Conservation (phyloP, 1,140 invertebrate species). For the Lepidurus arcticus region DNA sequence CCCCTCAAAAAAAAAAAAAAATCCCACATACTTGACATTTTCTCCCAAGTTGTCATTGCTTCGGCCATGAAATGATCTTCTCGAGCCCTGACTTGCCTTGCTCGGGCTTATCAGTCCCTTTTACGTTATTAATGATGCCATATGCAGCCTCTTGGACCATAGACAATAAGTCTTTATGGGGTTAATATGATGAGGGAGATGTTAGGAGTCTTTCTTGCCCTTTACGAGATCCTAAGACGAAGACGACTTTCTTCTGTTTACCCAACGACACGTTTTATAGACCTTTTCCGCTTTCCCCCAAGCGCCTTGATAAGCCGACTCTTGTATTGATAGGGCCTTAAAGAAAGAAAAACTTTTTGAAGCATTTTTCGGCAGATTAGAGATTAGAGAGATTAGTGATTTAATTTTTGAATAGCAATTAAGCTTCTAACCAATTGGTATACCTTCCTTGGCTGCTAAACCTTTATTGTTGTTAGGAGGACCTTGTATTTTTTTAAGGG, state of each 20-base stretch:
- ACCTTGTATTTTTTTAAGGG: not conserved
- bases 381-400: too few species aligned
- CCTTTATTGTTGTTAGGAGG: not conserved
- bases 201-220: not conserved
- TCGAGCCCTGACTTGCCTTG: not conserved
- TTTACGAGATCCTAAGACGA: not conserved
- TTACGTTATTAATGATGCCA: conserved; percentile 11
- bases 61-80: not conserved
- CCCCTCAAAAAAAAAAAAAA: not conserved
- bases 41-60: conserved; percentile 1
- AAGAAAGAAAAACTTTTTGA: too few species aligned
- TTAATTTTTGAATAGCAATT: too few species aligned
- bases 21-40: conserved; percentile 10
- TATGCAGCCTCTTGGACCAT: not conserved
- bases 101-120: not conserved
- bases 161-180: conserved; percentile 8
- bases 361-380: too few species aligned
- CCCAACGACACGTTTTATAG: conserved; percentile 10
- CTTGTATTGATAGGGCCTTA: conserved; percentile 6
- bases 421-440: not conserved
- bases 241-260: conserved; percentile 15
- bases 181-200: conserved; percentile 1
- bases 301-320: not conserved
- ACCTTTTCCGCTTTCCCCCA: not conserved
- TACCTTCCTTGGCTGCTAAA: not conserved